Base-by-base conservation (phyloP, 1,140 invertebrate genomes). In the Oppia nitens region DNA sequence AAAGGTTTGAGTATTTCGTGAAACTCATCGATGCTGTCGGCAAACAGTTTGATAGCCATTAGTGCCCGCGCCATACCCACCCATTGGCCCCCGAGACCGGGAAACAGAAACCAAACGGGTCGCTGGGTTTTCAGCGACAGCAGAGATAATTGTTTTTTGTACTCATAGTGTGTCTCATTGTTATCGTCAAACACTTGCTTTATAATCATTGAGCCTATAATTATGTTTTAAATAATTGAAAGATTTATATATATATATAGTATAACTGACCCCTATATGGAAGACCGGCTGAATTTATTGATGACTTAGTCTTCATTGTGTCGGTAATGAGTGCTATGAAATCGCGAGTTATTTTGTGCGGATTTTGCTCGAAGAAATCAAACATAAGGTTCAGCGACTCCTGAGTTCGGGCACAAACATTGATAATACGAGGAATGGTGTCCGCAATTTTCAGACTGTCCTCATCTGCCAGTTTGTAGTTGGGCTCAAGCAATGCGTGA, bases 21-120 rank as follows among this genome's bases (percentile, higher is more conserved):
- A n/a, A n/a, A n/a, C n/a, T n/a, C n/a, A n/a, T n/a, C n/a, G n/a
- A n/a, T n/a, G n/a, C n/a, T n/a, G n/a, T n/a, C n/a, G n/a, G n/a
- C n/a, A n/a, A n/a, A n/a, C n/a, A n/a, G n/a, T n/a, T n/a, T n/a
- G n/a, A n/a, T n/a, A n/a, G n/a, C n/a, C n/a, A n/a, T n/a, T n/a
- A n/a, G n/a, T n/a, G n/a, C n/a, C n/a, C n/a, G n/a, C n/a, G 65
- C 11, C 14, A 28, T 90, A 81, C 69, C 85, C 89, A 2, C 80
- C 81, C 14, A 79, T 73, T 47, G 85, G 91, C 82, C 65, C 87
- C n/a, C 80, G 80, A 50, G 82, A 83, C 23, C 81, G 77, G 2
- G 97, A 74, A 49, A 85, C 77, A 66, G 85, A 75, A 0, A 97
- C 74, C 69, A 93, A 84, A 6, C 95, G 65, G n/a, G 81, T 83